Percentiles rank a stretch among this genome's conserved stretches.
phyloP scores from a whole-genome alignment of 2,797 vertebrate species.

The Sylvilagus floridanus region DNA sequence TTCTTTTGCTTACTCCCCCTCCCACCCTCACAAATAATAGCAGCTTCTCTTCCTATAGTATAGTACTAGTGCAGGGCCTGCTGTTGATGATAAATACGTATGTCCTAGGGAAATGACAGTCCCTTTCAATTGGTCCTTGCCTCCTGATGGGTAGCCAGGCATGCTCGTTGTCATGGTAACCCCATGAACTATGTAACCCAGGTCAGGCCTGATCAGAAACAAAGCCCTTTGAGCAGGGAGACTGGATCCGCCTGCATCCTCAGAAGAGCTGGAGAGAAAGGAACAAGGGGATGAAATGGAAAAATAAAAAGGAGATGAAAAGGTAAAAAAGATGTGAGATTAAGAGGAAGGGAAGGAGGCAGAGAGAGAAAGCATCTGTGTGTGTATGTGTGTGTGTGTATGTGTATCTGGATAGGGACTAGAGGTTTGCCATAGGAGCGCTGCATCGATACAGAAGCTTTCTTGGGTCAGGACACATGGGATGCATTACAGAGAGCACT shows the following conservation, averaged over 20 bases:
- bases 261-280: conserved; percentile 44
- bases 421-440: conserved; percentile 1
- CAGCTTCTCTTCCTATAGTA: conserved; percentile 9
- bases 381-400: no score
- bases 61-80: conserved; percentile 10
- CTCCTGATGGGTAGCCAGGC: conserved; percentile 75
- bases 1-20: conserved; percentile 50
- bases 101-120: conserved; percentile 73
- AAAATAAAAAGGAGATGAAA: not conserved
- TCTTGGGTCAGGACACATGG: not conserved
- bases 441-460: not conserved
- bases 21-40: conserved; percentile 48
- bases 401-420: conserved; percentile 12
- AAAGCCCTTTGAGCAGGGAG: conserved; percentile 55
- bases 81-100: conserved; percentile 70
- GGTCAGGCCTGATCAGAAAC: conserved; percentile 67
- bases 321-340: not conserved
- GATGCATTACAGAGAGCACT: not conserved
- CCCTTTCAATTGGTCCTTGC: conserved; percentile 72
- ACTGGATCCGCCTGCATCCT: conserved; percentile 13
- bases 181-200: conserved; percentile 75
- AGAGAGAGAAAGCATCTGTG: not conserved
- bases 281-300: not conserved
- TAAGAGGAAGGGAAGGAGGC: not conserved
- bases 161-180: conserved; percentile 83